Conservation (phyloP, 2,797 vertebrate species). For the Microctenopoma steveboyesi region DNA sequence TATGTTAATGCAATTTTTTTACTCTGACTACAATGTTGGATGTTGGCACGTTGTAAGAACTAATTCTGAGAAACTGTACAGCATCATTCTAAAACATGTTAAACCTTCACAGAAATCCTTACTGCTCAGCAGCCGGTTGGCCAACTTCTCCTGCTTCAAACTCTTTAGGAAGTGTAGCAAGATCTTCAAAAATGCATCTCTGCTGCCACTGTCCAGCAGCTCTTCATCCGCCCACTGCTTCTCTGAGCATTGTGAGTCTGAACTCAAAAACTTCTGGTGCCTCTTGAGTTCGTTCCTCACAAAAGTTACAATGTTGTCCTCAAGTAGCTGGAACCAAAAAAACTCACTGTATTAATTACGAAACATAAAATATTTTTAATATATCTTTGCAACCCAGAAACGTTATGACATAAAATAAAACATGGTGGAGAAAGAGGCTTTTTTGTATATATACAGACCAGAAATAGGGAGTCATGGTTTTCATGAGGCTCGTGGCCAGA, state of each 20-base stretch:
- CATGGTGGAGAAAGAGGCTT: background rate
- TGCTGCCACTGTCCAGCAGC: background rate
- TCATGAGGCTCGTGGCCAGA: background rate
- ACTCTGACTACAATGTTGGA: no score
- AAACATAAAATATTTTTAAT: no score
- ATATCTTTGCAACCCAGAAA: no score
- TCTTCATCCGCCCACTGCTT: background rate
- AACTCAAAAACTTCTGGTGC: conserved; percentile 9
- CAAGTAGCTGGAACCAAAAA: conserved; percentile 29
- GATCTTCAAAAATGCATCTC: conserved; percentile 24
- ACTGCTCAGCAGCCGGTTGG: conserved; percentile 44
- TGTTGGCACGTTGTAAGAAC: no score
- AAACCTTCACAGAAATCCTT: conserved; percentile 1
- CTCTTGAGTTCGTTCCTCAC: conserved; percentile 34
- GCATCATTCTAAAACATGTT: no score
- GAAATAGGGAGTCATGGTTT: background rate
- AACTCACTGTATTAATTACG: background rate
- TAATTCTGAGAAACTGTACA: no score
- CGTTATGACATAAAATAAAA: background rate
- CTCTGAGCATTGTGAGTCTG: background rate
- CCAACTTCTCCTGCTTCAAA: conserved; percentile 32
- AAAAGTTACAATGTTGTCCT: conserved; percentile 33
- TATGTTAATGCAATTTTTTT: no score
- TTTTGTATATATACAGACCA: background rate
- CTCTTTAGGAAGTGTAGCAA: conserved; percentile 39